Conservation (phyloP, 2,797 vertebrate species). For the Silurus aristotelis region DNA sequence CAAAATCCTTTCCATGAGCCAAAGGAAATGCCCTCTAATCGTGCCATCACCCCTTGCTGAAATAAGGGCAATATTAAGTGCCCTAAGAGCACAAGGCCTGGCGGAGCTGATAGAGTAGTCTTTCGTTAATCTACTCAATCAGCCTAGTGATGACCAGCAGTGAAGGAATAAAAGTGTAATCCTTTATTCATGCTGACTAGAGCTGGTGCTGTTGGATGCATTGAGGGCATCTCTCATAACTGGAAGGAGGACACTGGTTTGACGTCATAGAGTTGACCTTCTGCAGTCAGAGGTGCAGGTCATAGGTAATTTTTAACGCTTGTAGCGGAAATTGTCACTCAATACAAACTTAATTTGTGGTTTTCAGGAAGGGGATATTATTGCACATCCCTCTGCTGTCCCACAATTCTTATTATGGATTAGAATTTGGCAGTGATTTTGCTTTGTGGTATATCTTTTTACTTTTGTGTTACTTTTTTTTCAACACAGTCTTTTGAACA, state of each 20-base stretch:
- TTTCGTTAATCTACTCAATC: conserved; percentile 30
- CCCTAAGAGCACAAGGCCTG: conserved; percentile 41
- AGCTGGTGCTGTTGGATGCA: conserved; percentile 30
- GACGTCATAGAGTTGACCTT: conserved; percentile 39
- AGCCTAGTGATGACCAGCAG: conserved; percentile 17
- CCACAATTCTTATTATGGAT: conserved; percentile 9
- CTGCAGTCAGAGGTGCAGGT: conserved; percentile 10
- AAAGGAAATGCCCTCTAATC: conserved; percentile 53
- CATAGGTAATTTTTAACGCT: conserved; percentile 36
- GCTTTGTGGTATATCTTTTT: conserved; percentile 17
- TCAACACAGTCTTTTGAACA: not conserved
- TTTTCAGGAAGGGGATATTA: conserved; percentile 41
- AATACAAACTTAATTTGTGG: conserved; percentile 30
- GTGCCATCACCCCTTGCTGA: conserved; percentile 41
- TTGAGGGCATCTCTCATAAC: conserved; percentile 28
- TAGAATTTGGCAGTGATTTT: conserved; percentile 5
- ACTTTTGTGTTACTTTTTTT: not conserved
- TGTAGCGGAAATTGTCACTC: conserved; percentile 34
- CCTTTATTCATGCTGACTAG: conserved; percentile 50
- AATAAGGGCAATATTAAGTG: conserved; percentile 47
- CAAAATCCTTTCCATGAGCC: conserved; percentile 50
- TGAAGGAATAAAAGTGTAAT: conserved; percentile 44
- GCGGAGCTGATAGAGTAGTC: conserved; percentile 14
- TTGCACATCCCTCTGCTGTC: conserved; percentile 26
- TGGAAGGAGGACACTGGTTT: conserved; percentile 21